Conservation (phyloP, 2,113 vertebrate genomes). For the Panthera leo region DNA sequence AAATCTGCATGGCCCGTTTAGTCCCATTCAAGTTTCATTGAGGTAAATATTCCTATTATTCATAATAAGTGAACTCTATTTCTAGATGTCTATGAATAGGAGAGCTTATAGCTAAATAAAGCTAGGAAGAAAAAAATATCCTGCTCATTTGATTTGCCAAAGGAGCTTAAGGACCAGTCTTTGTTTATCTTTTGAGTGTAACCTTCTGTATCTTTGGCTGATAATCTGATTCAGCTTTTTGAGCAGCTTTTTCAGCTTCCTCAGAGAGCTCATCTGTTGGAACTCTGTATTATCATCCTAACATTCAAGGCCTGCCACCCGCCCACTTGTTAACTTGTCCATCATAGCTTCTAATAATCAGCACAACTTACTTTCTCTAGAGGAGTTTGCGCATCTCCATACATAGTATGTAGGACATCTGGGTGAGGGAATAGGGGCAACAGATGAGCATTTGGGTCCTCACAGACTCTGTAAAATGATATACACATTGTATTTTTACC, state of each 20-base stretch:
- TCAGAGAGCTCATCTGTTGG: neutral
- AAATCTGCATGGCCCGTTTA: neutral
- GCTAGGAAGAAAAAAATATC: neutral
- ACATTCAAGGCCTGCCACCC: neutral
- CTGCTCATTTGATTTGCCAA: neutral
- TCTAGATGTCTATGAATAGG: neutral
- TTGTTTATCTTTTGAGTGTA: neutral
- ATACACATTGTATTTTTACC: neutral
- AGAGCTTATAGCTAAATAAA: neutral
- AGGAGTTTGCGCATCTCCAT: neutral
- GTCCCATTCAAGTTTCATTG: neutral
- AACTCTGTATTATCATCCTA: neutral
- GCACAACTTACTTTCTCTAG: neutral
- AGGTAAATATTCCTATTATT: conserved; percentile 18
- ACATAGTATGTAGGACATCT: neutral
- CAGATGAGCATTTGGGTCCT: neutral
- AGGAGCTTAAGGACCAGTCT: neutral
- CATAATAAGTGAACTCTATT: neutral
- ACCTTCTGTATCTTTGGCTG: neutral
- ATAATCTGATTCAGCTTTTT: neutral
- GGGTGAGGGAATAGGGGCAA: neutral
- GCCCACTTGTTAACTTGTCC: neutral
- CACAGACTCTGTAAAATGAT: neutral
- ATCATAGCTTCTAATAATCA: neutral
- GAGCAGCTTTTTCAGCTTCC: neutral